Evolutionary conservation across 37 sponge, comb jelly and placozoan species (phyloP).

Genomic region (Diacarnus erythraeanus): DNA sequence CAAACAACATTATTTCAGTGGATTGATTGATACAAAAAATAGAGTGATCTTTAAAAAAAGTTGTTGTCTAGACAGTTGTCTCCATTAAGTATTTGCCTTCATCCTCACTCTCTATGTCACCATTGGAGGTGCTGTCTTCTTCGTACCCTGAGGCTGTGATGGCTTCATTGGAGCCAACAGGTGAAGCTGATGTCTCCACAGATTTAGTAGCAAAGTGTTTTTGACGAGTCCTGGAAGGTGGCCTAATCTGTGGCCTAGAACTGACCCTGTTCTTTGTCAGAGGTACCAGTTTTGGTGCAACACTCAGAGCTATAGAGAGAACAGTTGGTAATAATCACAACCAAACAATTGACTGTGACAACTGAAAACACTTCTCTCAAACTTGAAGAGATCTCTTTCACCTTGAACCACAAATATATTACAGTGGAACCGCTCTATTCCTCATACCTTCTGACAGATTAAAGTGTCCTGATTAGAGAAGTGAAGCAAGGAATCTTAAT

Average conservation of each 20-base stretch:
- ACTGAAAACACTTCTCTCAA: too few species aligned
- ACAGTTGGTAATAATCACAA: too few species aligned
- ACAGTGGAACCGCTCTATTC: too few species aligned
- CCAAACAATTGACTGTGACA: too few species aligned
- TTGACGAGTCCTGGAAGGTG: neutral
- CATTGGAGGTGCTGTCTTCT: neutral
- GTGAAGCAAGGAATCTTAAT: too few species aligned
- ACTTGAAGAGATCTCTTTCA: too few species aligned
- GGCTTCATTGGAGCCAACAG: neutral
- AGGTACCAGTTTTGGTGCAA: neutral
- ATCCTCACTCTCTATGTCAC: neutral
- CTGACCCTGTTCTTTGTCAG: slow-evolving; percentile 1
- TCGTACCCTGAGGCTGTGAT: neutral
- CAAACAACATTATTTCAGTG: too few species aligned
- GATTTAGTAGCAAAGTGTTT: neutral
- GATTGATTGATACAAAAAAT: too few species aligned
- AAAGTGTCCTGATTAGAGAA: too few species aligned
- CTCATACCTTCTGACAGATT: too few species aligned
- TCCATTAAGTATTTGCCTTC: neutral
- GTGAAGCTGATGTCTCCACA: neutral
- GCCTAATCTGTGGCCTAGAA: neutral
- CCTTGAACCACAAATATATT: too few species aligned
- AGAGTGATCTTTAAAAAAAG: neutral
- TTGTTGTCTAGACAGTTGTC: slow-evolving; percentile 12
- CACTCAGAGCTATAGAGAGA: too few species aligned